Evolutionary conservation across 2,888 invertebrate species (phyloP).

Genomic region (Aporophyla lueneburgensis): DNA sequence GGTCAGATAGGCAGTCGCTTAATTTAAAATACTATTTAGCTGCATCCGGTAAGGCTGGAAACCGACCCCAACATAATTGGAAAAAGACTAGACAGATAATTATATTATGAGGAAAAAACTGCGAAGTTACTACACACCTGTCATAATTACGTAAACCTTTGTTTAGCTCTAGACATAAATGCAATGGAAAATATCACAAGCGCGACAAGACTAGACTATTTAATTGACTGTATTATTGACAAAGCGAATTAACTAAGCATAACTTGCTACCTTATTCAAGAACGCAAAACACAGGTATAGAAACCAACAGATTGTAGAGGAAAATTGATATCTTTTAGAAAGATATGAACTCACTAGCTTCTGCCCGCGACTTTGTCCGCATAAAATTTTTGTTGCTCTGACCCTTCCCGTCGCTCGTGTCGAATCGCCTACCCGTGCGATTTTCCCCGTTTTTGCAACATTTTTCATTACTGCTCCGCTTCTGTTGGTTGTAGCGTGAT

Average conservation of each 20-base stretch:
- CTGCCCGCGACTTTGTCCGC: too few species aligned
- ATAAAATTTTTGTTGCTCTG: too few species aligned
- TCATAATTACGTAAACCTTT: conserved; percentile 30
- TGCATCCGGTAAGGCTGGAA: too few species aligned
- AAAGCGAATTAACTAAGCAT: conserved; percentile 28
- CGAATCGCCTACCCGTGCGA: too few species aligned
- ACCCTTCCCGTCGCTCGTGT: too few species aligned
- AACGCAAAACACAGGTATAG: neutral
- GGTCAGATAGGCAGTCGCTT: too few species aligned
- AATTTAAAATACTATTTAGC: too few species aligned
- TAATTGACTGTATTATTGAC: conserved; percentile 31
- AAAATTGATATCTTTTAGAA: neutral
- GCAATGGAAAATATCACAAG: conserved; percentile 31
- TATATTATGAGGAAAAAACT: neutral
- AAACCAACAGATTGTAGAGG: neutral
- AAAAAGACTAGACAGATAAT: too few species aligned
- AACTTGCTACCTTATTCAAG: neutral
- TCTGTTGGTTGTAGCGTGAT: too few species aligned
- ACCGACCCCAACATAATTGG: too few species aligned
- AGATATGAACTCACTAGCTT: neutral
- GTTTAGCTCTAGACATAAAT: conserved; percentile 32
- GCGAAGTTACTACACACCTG: neutral
- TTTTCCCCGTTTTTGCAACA: too few species aligned
- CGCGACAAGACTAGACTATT: conserved; percentile 24
- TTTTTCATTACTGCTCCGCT: too few species aligned